A percentile compares a stretch with the other conserved stretches of the same genome.
Conservation (phyloP, 2,888 invertebrate genomes). For the Trypoxylon attenuatum region DNA sequence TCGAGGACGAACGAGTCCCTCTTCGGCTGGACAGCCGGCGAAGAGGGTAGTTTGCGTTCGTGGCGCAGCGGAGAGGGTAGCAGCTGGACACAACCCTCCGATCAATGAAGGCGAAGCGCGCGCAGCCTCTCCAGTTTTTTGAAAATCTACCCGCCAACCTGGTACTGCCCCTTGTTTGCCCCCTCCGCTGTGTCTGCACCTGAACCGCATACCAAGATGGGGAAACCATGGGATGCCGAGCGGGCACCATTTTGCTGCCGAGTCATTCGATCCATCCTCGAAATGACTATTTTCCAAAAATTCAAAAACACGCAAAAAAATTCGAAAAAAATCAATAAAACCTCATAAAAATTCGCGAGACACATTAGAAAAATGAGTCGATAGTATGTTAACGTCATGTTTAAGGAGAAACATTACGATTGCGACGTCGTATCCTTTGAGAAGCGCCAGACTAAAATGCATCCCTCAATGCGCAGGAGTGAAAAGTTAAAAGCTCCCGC, state of each 20-base stretch:
- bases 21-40: slow-evolving; percentile 61
- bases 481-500: slow-evolving; percentile 29
- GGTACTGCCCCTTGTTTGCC: slow-evolving; percentile 55
- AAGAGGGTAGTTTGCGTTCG: slow-evolving; percentile 59
- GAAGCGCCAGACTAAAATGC: not conserved
- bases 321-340: not conserved
- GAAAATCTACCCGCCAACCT: slow-evolving; percentile 72
- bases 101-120: slow-evolving; percentile 73
- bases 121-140: slow-evolving; percentile 70
- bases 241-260: slow-evolving; percentile 49
- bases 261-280: slow-evolving; percentile 43
- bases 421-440: not conserved
- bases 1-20: slow-evolving; percentile 62
- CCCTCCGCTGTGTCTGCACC: slow-evolving; percentile 49
- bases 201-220: slow-evolving; percentile 59
- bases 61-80: slow-evolving; percentile 58
- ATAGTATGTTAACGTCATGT: not conserved
- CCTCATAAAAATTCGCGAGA: not conserved
- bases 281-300: slow-evolving; percentile 41
- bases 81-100: slow-evolving; percentile 61
- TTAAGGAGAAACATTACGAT: not conserved
- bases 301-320: slow-evolving; percentile 7
- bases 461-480: not conserved
- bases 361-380: too few relatives aligned
- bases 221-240: slow-evolving; percentile 44